phyloP scores from a whole-genome alignment of 2,797 vertebrate genomes.

The Triplophysa yarkandensis region DNA sequence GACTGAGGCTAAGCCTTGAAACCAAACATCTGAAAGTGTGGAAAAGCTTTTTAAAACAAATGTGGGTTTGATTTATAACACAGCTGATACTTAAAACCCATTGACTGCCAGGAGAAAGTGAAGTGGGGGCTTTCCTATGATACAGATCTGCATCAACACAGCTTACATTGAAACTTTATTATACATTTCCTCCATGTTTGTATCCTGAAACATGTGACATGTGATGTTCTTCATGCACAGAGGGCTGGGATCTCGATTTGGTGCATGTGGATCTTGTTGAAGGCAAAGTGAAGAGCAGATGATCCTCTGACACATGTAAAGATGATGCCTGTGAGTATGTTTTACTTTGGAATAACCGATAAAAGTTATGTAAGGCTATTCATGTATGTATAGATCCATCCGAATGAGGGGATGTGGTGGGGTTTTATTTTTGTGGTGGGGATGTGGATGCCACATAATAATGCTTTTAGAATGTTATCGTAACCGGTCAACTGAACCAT shows the following conservation, averaged over 20 bases:
- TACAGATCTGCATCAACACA: conserved; percentile 16
- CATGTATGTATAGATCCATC: too few relatives aligned
- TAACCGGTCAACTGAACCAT: too few relatives aligned
- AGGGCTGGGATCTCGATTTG: conserved; percentile 2
- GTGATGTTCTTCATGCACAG: background rate
- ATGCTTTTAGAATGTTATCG: too few relatives aligned
- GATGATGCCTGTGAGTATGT: conserved; percentile 67
- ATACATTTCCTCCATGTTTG: too few relatives aligned
- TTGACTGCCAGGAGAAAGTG: background rate
- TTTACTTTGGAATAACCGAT: too few relatives aligned
- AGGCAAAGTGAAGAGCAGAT: conserved; percentile 50
- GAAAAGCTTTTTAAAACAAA: background rate
- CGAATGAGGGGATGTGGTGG: too few relatives aligned
- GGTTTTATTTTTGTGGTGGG: too few relatives aligned
- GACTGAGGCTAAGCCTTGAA: background rate
- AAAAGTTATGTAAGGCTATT: too few relatives aligned
- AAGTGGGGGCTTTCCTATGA: background rate
- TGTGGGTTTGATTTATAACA: background rate
- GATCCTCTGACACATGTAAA: conserved; percentile 57
- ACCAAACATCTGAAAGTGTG: background rate
- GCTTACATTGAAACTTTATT: too few relatives aligned
- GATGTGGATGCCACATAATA: too few relatives aligned
- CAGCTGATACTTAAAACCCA: background rate
- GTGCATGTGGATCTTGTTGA: conserved; percentile 10
- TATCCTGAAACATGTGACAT: too few relatives aligned